Conservation (phyloP, 92 coral and sea anemone genomes). For the Chrysogorgia sp. region DNA sequence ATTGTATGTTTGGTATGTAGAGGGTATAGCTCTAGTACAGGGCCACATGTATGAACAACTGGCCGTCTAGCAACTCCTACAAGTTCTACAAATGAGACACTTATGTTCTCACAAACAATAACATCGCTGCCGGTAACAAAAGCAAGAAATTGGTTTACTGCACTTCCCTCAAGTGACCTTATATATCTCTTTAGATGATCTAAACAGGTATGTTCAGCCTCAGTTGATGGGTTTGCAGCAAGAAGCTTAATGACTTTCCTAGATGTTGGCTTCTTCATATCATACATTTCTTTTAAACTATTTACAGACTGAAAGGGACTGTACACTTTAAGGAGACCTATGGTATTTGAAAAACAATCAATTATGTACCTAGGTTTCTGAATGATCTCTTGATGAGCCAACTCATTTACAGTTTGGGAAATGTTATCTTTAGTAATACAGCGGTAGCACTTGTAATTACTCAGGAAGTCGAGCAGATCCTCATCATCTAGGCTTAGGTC, state of each 20-base stretch:
- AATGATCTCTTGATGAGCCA: no score
- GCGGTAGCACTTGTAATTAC: no score
- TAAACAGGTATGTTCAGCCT: not conserved
- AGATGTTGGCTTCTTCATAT: conserved; percentile 42
- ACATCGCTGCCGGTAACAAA: not conserved
- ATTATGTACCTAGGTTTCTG: no score
- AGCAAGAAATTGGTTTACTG: not conserved
- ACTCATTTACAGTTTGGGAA: conserved; percentile 44
- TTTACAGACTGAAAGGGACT: conserved; percentile 37
- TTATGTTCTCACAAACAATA: conserved; percentile 1
- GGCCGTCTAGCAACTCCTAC: no score
- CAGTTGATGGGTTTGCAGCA: not conserved
- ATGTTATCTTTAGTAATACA: conserved; percentile 61
- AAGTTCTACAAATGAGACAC: no score
- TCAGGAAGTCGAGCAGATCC: no score
- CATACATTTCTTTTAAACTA: conserved; percentile 44
- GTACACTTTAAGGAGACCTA: conserved; percentile 12
- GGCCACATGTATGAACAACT: no score
- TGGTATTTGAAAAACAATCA: conserved; percentile 36
- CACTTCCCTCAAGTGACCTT: not conserved
- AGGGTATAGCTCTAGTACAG: conserved; percentile 44
- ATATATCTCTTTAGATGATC: not conserved
- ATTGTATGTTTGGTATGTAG: conserved; percentile 45
- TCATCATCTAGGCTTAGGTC: conserved; percentile 31
- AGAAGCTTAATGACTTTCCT: conserved; percentile 19